A percentile compares a stretch with the other conserved stretches of the same genome.
Evolutionary conservation across 1,140 invertebrate species (phyloP).

Genomic region (Euwallacea fornicatus): DNA sequence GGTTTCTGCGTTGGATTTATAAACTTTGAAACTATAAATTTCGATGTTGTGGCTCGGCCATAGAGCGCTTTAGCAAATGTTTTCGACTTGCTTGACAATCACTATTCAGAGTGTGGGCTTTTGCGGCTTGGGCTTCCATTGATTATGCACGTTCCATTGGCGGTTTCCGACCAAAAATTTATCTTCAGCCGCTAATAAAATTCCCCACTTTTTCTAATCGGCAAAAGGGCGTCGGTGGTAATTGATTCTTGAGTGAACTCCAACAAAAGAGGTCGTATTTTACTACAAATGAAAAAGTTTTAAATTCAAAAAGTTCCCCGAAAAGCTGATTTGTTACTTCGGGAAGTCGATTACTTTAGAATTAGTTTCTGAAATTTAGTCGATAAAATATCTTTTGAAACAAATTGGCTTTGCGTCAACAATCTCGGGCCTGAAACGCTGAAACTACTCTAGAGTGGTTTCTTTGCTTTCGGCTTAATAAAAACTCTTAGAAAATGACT

Average conservation of each 20-base stretch:
- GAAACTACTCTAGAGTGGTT: constrained; percentile 17
- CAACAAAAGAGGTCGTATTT: constrained; percentile 32
- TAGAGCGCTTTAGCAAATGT: constrained; percentile 3
- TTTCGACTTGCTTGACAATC: constrained; percentile 10
- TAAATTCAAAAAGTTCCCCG: constrained; percentile 36
- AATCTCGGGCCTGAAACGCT: constrained; percentile 8
- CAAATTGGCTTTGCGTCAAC: constrained; percentile 33
- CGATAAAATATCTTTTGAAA: constrained; percentile 32
- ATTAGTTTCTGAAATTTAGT: constrained; percentile 34
- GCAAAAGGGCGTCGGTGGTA: constrained; percentile 23
- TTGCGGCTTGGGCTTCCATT: background rate
- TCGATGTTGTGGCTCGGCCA: background rate
- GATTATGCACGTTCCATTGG: background rate
- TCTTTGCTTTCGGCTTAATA: background rate
- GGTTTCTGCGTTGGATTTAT: background rate
- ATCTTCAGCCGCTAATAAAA: constrained; percentile 6
- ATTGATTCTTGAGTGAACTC: constrained; percentile 29
- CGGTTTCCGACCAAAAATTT: background rate
- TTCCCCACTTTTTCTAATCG: constrained; percentile 8
- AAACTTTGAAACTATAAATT: constrained; percentile 4
- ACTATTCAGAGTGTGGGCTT: constrained; percentile 10
- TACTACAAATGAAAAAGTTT: constrained; percentile 38
- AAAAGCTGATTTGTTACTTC: constrained; percentile 38
- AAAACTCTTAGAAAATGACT: background rate
- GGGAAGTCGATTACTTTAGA: constrained; percentile 34